phyloP scores from a whole-genome alignment of 2,113 vertebrate species.

The Oncorhynchus gorbuscha region DNA sequence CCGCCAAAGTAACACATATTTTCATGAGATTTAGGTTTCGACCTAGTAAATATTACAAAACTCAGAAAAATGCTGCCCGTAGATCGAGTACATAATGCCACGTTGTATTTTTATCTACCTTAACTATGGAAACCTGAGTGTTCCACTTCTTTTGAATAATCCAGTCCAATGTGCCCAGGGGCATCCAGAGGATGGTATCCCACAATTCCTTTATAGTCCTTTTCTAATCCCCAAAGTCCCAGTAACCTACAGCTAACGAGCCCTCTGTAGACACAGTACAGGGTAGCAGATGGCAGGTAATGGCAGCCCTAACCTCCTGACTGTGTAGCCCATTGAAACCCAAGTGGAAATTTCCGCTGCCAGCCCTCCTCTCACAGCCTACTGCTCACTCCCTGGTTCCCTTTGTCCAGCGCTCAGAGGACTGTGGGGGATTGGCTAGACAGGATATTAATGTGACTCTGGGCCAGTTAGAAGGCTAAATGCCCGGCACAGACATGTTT shows the following conservation, averaged over 20 bases:
- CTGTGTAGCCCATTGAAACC: constrained; percentile 37
- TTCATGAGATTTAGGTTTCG: too few relatives aligned
- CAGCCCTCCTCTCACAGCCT: constrained; percentile 1
- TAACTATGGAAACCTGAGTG: not conserved
- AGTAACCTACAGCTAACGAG: constrained; percentile 52
- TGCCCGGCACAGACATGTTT: constrained; percentile 53
- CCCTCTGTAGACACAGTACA: constrained; percentile 41
- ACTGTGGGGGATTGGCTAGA: constrained; percentile 56
- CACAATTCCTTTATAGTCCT: constrained; percentile 28
- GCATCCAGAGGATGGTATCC: too few relatives aligned
- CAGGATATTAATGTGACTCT: constrained; percentile 67
- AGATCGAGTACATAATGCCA: too few relatives aligned
- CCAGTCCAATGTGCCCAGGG: too few relatives aligned
- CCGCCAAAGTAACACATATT: too few relatives aligned
- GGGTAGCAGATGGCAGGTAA: constrained; percentile 60
- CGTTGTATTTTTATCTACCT: not conserved
- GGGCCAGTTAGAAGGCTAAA: constrained; percentile 56
- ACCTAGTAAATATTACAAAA: too few relatives aligned
- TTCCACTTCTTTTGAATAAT: not conserved
- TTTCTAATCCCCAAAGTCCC: constrained; percentile 29
- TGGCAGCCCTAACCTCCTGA: constrained; percentile 57
- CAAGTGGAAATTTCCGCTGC: constrained; percentile 54
- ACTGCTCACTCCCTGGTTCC: constrained; percentile 1
- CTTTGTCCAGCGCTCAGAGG: constrained; percentile 40
- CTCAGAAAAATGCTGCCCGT: too few relatives aligned